phyloP scores from a whole-genome alignment of 30 jellyfish, hydroid and myxozoan genomes.

The Aurelia sp. region DNA sequence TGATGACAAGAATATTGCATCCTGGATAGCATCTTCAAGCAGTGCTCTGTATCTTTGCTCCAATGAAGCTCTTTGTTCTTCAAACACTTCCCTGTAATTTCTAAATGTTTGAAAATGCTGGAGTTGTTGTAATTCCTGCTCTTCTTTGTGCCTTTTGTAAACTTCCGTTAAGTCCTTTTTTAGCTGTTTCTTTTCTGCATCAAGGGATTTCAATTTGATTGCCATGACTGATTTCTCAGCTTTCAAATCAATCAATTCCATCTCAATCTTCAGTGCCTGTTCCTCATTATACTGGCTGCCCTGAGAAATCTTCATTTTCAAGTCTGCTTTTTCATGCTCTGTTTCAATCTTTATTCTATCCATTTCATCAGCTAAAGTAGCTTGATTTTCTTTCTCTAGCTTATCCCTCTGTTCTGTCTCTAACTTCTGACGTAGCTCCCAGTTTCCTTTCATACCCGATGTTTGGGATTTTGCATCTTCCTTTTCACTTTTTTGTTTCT shows the following conservation, averaged over 20 bases:
- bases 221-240: conserved; percentile 99
- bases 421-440: conserved; percentile 85
- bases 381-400: conserved; percentile 87
- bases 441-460: conserved; percentile 80
- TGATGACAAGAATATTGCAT: conserved; percentile 92
- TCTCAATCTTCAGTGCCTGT: conserved; percentile 77
- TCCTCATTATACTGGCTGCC: conserved; percentile 69
- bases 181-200: conserved; percentile 82
- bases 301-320: conserved; percentile 71
- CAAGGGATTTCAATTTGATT: conserved; percentile 86
- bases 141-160: conserved; percentile 93
- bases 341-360: conserved; percentile 94
- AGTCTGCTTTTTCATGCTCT: conserved; percentile 95
- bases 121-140: conserved; percentile 92
- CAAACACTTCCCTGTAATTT: conserved; percentile 95
- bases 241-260: conserved; percentile 84
- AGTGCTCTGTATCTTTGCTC: conserved; percentile 94
- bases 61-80: conserved; percentile 95
- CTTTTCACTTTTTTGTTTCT: conserved; percentile 86
- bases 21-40: conserved; percentile 97
- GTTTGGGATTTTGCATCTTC: conserved; percentile 93
- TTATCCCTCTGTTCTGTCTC: conserved; percentile 93
- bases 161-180: conserved; percentile 76
- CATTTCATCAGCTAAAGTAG: conserved; percentile 95
- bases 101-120: conserved; percentile 98